Percentiles rank a stretch among this genome's conserved stretches.
These are phyloP conservation scores for Xyrauchen texanus DNA, from an alignment of 2,113 vertebrate species.

Conservation along the genomic window DNA sequence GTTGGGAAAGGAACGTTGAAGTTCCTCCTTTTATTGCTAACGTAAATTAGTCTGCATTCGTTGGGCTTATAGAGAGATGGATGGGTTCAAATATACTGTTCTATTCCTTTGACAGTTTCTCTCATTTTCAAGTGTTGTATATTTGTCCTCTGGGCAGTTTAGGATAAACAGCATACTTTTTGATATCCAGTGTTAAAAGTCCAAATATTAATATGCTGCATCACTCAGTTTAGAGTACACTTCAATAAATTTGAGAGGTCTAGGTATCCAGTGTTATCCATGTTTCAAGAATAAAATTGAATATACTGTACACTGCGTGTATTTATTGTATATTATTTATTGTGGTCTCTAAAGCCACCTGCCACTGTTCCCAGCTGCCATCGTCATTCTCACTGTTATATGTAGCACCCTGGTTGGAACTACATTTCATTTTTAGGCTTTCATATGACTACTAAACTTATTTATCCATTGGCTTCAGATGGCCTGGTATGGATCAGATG, in stretches of 20 bases:
- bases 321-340: constrained; percentile 9
- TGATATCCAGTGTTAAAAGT: constrained; percentile 22
- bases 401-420: too few species aligned
- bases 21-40: constrained; percentile 32
- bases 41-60: constrained; percentile 20
- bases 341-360: neutral
- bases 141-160: constrained; percentile 2
- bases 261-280: neutral
- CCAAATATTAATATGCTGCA: constrained; percentile 11
- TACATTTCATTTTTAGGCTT: too few species aligned
- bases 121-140: neutral
- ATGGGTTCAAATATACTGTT: constrained; percentile 26
- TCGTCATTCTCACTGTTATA: too few species aligned
- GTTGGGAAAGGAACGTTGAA: constrained; percentile 8
- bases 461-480: too few species aligned
- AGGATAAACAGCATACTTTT: neutral
- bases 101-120: constrained; percentile 20
- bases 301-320: neutral
- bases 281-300: neutral
- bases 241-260: neutral
- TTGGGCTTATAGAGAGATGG: constrained; percentile 4
- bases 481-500: neutral
- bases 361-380: neutral
- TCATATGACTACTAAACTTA: too few species aligned
- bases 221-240: neutral